Base-by-base conservation (phyloP, 1,140 invertebrate species). In the Anadara kagoshimensis region DNA sequence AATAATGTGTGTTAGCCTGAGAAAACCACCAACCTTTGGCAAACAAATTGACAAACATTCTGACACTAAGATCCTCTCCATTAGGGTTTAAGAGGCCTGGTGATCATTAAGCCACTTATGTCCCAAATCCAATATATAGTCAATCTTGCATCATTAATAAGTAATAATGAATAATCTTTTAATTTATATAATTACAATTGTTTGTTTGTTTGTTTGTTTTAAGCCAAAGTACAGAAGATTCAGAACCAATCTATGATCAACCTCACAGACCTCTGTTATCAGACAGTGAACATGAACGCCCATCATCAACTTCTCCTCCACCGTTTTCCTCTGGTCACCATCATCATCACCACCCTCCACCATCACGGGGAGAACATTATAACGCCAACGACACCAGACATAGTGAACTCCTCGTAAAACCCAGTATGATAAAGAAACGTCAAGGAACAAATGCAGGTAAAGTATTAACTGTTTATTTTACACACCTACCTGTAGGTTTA, bases 211-310 rank as follows among this genome's bases (percentile, higher is more conserved):
- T 75, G 26, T 69, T 58, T 54, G n/a, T 56, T 74, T 67, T 11
- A 56, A 85, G 81, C 57, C 79, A 83, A 79, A 87, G 87, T 74
- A 86, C 86, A 51, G 93, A 92, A 75, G 94, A 94, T 82, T 95
- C 93, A 68, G 95, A 96, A 85, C 95, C 95, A 75, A 75, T 90
- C 8, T 96, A 95, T 85, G 94, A 96, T 88, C 92, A 94, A 81
- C 91, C 85, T 36, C 77, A 70, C 18, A 73, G 73, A 61, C 80
- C 77, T 69, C 84, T 72, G 45, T 77, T 57, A 29, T 86, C 86
- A 1, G 86, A 87, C 73, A 85, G 83, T 81, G 82, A 89, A 22
- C 79, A 76, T 26, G 82, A 84, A 26, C 65, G 81, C 18, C 79
- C 80, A 0, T 83, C 76, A 24, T 87, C 82, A 10, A 78, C 82